Evolutionary conservation across 2,797 vertebrate species (phyloP), one percentile per base, ranked within the genome.

Genomic region (Periparus ater): DNA sequence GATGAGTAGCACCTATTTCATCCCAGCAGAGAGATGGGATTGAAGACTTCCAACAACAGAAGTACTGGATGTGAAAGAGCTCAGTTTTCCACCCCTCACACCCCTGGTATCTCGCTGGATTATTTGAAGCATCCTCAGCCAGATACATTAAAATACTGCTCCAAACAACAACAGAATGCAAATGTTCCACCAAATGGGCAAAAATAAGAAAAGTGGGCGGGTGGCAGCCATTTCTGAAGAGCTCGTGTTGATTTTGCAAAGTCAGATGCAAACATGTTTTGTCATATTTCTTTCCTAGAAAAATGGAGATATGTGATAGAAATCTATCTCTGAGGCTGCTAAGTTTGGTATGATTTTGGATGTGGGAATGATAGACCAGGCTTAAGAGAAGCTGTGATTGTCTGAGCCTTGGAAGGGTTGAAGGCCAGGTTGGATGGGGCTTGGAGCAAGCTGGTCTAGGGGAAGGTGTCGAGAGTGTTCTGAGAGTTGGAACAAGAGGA

Each of bases 61-160:
- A 74, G 50, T 15, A 7, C 6, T 29, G 70, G 72, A 48, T 77
- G 26, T 1, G 2, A 17, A 21, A 25, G 48, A 48, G 74, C 32
- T 47, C 80, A 80, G 54, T 45, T 94, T 88, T 70, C 70, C 40
- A 72, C 23, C 80, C 30, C 62, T 27, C 22, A 18, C 50, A n/a
- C 53, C 13, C 32, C 40, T 23, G 26, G 6, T n/a, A 62, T 60
- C 40, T 79, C 0, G 0, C 45, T 4, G 1, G 17, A 1, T 58
- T 94, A 79, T 95, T 95, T 95, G 81, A 55, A 84, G 82, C 62
- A 83, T 13, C n/a, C 26, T 62, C 70, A 82, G 77, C 23, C 55
- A 51, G 51, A 5, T 78, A 19, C 6, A 84, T 47, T 93, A 81
- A 90, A 75, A 51, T 8, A 51, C 23, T 10, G 47, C n/a, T 84